Evolutionary conservation across 2,797 vertebrate genomes (phyloP).

Genomic region (Ceyx erithaca): DNA sequence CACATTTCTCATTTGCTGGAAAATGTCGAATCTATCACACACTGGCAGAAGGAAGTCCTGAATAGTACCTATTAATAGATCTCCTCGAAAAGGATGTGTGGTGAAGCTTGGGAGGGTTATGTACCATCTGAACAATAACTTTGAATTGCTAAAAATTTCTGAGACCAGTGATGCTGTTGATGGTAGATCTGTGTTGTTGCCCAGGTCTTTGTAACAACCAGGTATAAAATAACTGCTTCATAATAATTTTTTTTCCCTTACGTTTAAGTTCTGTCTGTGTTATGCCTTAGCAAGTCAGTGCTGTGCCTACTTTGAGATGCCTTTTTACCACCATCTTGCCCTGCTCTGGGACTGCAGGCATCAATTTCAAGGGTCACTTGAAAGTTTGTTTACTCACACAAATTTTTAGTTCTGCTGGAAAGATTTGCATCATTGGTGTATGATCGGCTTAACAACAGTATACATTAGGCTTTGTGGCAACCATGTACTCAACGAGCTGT

Average conservation of each 20-base stretch:
- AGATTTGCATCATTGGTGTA: background rate
- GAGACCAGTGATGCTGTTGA: accelerated
- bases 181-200: background rate
- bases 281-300: background rate
- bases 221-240: background rate
- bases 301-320: background rate
- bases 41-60: background rate
- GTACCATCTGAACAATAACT: background rate
- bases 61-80: background rate
- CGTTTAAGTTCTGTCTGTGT: background rate
- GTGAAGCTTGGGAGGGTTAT: background rate
- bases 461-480: background rate
- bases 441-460: background rate
- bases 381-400: background rate
- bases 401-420: background rate
- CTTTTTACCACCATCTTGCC: background rate
- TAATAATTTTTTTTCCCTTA: background rate
- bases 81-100: background rate
- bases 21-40: background rate
- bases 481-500: background rate
- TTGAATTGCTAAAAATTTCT: background rate
- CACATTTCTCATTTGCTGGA: background rate
- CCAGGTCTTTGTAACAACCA: background rate
- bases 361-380: background rate
- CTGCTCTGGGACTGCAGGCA: background rate